phyloP scores from a whole-genome alignment of 2,888 invertebrate genomes.

The Platycheirus albimanus region DNA sequence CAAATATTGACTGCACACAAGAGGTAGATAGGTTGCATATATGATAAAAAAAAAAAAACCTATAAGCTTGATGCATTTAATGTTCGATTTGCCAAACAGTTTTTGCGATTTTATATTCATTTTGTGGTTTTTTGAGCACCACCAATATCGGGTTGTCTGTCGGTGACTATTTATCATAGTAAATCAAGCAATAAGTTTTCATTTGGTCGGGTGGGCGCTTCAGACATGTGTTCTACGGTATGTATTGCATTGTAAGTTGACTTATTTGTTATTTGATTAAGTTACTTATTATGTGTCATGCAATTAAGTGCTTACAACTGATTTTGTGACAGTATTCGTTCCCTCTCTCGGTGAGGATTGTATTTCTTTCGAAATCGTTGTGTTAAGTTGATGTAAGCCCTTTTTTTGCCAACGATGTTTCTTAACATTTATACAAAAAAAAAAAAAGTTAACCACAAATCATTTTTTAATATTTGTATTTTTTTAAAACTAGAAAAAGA shows the following conservation, averaged over 20 bases:
- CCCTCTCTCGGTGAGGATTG: too few relatives aligned
- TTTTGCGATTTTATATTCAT: conserved; percentile 44
- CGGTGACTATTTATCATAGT: conserved; percentile 59
- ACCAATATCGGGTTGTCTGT: conserved; percentile 61
- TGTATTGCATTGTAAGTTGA: conserved; percentile 42
- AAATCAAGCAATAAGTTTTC: conserved; percentile 62
- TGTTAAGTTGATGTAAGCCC: conserved; percentile 24
- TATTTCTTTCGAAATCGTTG: conserved; percentile 27
- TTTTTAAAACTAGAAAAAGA: too few relatives aligned
- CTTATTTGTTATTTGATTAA: conserved; percentile 61
- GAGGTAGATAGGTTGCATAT: not conserved
- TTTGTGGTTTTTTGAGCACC: conserved; percentile 61
- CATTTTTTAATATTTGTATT: too few relatives aligned
- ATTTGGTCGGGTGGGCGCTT: conserved; percentile 39
- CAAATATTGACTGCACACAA: not conserved
- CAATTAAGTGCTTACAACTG: conserved; percentile 69
- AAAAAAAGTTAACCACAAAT: too few relatives aligned
- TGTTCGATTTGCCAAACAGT: conserved; percentile 47
- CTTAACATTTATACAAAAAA: too few relatives aligned
- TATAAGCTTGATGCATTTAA: conserved; percentile 4
- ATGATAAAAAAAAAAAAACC: not conserved
- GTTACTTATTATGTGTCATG: conserved; percentile 62
- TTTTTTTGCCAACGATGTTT: not conserved
- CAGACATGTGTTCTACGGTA: conserved; percentile 20
- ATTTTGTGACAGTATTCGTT: conserved; percentile 52